Percentiles rank a stretch among this genome's conserved stretches.
phyloP scores from a whole-genome alignment of 2,888 invertebrate species.

The Diplolepis rosae region DNA sequence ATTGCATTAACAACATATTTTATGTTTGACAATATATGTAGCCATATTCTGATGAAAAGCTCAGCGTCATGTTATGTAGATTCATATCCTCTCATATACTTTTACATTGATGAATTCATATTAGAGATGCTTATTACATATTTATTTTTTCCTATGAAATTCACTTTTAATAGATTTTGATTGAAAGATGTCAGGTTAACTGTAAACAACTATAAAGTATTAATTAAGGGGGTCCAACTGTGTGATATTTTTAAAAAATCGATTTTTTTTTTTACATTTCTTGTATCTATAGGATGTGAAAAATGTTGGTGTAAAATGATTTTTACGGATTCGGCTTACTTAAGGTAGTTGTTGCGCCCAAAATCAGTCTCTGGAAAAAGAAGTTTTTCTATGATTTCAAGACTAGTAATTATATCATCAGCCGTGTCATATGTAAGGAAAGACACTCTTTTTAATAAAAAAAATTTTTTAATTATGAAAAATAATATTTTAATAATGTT shows the following conservation, averaged over 20 bases:
- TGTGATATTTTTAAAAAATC: no score
- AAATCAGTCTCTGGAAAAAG: no score
- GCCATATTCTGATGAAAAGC: conserved; percentile 18
- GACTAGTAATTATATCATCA: no score
- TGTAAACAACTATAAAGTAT: background rate
- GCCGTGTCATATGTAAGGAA: no score
- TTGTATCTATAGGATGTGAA: background rate
- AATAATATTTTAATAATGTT: no score
- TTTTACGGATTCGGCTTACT: no score
- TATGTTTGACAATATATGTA: conserved; percentile 18
- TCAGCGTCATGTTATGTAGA: background rate
- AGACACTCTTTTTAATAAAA: no score
- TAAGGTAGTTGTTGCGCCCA: no score
- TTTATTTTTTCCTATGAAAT: background rate
- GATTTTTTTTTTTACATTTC: background rate
- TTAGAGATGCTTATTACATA: background rate
- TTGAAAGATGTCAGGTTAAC: background rate
- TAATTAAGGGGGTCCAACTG: no score
- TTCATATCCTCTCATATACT: background rate
- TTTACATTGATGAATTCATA: background rate
- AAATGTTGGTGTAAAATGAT: no score
- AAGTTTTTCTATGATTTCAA: no score
- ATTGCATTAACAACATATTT: conserved; percentile 42
- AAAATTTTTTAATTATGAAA: no score
- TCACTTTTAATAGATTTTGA: conserved; percentile 13